Conservation (phyloP, 1,140 invertebrate genomes). For the Lordiphosa stackelbergi region DNA sequence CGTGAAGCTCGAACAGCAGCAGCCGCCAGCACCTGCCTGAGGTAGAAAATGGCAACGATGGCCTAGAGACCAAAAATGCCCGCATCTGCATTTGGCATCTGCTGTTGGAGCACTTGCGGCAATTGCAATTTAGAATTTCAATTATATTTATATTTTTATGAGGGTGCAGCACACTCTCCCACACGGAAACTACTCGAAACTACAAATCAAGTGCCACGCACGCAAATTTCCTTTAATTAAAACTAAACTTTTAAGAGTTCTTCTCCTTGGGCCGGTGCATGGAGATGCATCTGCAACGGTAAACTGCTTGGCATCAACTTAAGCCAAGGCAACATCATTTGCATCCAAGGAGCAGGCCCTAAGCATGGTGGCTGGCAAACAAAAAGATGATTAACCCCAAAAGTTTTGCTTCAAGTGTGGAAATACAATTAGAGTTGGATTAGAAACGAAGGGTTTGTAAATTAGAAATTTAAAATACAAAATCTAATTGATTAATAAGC, state of each 20-base stretch:
- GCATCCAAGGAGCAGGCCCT: no score
- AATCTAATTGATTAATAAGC: no score
- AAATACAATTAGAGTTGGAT: no score
- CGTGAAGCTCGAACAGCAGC: conserved; percentile 24
- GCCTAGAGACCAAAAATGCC: conserved; percentile 26
- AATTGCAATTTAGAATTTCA: conserved; percentile 73
- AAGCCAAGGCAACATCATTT: no score
- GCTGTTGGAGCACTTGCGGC: conserved; percentile 48
- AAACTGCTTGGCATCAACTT: no score
- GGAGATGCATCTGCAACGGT: conserved; percentile 31
- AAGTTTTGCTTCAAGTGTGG: no score
- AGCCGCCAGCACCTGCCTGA: conserved; percentile 18
- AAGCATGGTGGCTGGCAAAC: no score
- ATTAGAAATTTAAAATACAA: no score
- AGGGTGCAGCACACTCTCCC: conserved; percentile 12
- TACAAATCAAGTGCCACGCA: conserved; percentile 72
- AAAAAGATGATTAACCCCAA: no score
- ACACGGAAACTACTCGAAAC: conserved; percentile 50
- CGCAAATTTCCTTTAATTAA: conserved; percentile 73
- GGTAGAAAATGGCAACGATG: conserved; percentile 25
- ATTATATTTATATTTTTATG: conserved; percentile 68
- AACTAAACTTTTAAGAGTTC: conserved; percentile 70
- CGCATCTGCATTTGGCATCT: conserved; percentile 21
- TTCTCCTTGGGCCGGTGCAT: conserved; percentile 19
- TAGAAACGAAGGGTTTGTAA: no score